Base-by-base conservation (phyloP, 2,888 invertebrate genomes). In the Horisme vitalbata region DNA sequence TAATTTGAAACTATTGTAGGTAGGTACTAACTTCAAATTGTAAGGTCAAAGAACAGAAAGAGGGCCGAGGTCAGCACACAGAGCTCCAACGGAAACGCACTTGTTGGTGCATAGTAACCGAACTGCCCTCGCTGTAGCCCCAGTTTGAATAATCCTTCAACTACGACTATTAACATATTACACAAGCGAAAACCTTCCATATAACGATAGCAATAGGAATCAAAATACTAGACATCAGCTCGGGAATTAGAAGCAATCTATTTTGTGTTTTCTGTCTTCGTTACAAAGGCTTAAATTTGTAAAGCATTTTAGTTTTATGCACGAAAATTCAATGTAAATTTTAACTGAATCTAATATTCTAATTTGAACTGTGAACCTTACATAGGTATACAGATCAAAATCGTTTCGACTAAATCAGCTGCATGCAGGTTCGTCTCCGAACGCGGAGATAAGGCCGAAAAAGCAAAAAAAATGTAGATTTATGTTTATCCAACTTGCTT, bases 401-500 rank as follows among this genome's bases (percentile, higher is more conserved):
- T 63, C 6, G 7, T 14, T 12, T 54, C 24, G 6, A 10, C 8
- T 13, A 8, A 13, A 0, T 14, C 41, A 59, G 71, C 65, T 72
- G 74, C 73, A 79, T 67, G 56, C 55, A 56, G 63, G 58, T 45
- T 65, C 59, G 60, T 23, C 34, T 43, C 38, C 36, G 31, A 26
- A 10, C 14, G 13, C 24, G n/a, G 15, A 44, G 44, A 44, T 44
- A 34, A 55, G 52, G 61, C 56, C 54, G 59, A 67, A 64, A 77
- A 71, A 61, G 21, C 8, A 68, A 66, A 79, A 74, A 79, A 74
- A 44, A 37, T 55, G 46, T 65, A 72, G 78, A 80, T 83, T 80
- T 75, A 80, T 80, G 73, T 71, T 71, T 71, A 75, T 75, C 55
- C 65, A 57, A 68, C 65, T 61, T 55, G n/a, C n/a, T n/a, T n/a